A percentile compares a stretch with the other conserved stretches of the same genome.
phyloP scores from a whole-genome alignment of 1,140 invertebrate species.

The Hyles vespertilio region DNA sequence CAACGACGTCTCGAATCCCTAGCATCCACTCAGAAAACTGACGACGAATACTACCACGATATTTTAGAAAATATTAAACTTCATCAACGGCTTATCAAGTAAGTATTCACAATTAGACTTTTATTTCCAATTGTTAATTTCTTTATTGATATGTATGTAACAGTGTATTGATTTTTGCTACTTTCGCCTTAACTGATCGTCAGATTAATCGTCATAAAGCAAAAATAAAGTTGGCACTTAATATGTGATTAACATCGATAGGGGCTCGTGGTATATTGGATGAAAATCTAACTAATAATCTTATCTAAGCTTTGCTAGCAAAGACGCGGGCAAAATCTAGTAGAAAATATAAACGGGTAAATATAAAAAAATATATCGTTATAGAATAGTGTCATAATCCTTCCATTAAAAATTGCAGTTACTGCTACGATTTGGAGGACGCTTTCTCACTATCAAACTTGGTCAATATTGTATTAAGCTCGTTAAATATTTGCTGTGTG shows the following conservation, averaged over 20 bases:
- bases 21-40: conserved; percentile 27
- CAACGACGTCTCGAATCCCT: conserved; percentile 44
- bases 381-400: not conserved
- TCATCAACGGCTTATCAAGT: conserved; percentile 62
- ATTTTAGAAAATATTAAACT: conserved; percentile 53
- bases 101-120: not conserved
- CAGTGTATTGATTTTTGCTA: too few relatives aligned
- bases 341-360: not conserved
- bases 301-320: too few relatives aligned
- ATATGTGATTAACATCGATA: too few relatives aligned
- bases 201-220: too few relatives aligned
- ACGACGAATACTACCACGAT: conserved; percentile 49
- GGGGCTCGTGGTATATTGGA: too few relatives aligned
- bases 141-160: too few relatives aligned
- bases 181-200: too few relatives aligned
- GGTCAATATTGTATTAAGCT: conserved; percentile 62
- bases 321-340: not conserved
- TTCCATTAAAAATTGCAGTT: conserved; percentile 34
- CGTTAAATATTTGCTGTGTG: conserved; percentile 63
- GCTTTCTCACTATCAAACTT: conserved; percentile 61
- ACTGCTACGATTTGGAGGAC: conserved; percentile 58
- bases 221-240: too few relatives aligned
- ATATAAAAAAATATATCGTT: not conserved
- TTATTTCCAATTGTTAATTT: too few relatives aligned
- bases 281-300: too few relatives aligned